phyloP scores from a whole-genome alignment of 2,113 vertebrate species.

The Callorhinus ursinus region DNA sequence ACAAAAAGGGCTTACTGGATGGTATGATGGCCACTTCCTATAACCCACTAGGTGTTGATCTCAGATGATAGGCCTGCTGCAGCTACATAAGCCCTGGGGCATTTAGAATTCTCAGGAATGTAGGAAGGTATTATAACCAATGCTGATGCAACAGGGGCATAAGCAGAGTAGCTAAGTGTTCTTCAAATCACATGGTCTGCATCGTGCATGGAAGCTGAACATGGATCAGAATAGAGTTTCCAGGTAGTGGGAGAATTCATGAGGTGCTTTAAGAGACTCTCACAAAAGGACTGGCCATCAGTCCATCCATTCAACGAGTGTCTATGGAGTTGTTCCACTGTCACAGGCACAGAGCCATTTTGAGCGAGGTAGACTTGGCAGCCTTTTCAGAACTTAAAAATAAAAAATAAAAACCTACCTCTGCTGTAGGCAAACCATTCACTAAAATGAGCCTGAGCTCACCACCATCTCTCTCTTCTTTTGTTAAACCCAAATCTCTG shows the following conservation, averaged over 20 bases:
- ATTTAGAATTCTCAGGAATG: not conserved
- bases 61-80: not conserved
- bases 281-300: not conserved
- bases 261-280: not conserved
- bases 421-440: not conserved
- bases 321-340: too few species aligned
- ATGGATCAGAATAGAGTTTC: not conserved
- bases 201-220: too few species aligned
- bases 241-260: not conserved
- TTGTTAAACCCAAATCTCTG: not conserved
- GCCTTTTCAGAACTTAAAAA: not conserved
- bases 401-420: not conserved
- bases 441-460: not conserved
- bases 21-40: too few species aligned
- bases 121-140: not conserved
- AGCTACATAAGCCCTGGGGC: not conserved
- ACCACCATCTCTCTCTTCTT: not conserved
- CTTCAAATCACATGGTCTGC: not conserved
- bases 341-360: fast-evolving
- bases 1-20: not conserved
- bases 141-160: not conserved
- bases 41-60: not conserved
- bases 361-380: not conserved
- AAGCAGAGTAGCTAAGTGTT: not conserved
- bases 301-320: not conserved